Evolutionary conservation across 2,113 vertebrate genomes (phyloP).

Genomic region (Gasterosteus nipponicus): DNA sequence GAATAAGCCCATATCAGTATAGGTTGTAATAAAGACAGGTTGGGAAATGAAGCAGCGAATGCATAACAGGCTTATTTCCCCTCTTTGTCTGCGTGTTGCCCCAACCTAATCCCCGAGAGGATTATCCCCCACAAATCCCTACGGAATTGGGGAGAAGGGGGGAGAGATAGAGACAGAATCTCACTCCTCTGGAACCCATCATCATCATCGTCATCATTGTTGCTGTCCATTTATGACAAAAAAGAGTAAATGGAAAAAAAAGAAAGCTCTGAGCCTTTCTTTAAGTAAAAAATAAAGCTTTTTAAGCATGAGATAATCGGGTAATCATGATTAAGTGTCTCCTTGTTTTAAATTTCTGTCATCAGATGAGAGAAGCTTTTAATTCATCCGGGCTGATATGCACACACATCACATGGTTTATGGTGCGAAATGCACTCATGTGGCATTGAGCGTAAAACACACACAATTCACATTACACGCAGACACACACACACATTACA

Average conservation of each 20-base stretch:
- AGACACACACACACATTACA: conserved; percentile 53
- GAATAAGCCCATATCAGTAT: conserved; percentile 79
- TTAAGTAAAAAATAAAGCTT: conserved; percentile 69
- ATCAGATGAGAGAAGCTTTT: conserved; percentile 74
- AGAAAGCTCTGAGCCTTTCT: conserved; percentile 56
- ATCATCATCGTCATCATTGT: conserved; percentile 68
- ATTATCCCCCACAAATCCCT: conserved; percentile 81
- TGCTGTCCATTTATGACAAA: conserved; percentile 57
- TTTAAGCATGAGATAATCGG: conserved; percentile 73
- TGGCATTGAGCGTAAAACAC: conserved; percentile 74
- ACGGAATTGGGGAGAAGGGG: conserved; percentile 76
- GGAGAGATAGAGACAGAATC: conserved; percentile 62
- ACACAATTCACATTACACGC: conserved; percentile 63
- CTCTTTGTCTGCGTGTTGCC: conserved; percentile 83
- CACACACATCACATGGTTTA: conserved; percentile 75
- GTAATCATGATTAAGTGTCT: conserved; percentile 77
- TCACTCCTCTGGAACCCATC: conserved; percentile 69
- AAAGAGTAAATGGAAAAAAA: conserved; percentile 49
- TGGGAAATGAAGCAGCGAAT: conserved; percentile 82
- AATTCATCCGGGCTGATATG: conserved; percentile 76
- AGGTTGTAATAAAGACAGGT: conserved; percentile 82
- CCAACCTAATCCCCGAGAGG: conserved; percentile 81
- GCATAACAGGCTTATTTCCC: conserved; percentile 83
- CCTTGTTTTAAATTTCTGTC: conserved; percentile 73
- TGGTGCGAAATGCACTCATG: conserved; percentile 70